Evolutionary conservation across 2,888 invertebrate species (phyloP).

Genomic region (Meganola albula): DNA sequence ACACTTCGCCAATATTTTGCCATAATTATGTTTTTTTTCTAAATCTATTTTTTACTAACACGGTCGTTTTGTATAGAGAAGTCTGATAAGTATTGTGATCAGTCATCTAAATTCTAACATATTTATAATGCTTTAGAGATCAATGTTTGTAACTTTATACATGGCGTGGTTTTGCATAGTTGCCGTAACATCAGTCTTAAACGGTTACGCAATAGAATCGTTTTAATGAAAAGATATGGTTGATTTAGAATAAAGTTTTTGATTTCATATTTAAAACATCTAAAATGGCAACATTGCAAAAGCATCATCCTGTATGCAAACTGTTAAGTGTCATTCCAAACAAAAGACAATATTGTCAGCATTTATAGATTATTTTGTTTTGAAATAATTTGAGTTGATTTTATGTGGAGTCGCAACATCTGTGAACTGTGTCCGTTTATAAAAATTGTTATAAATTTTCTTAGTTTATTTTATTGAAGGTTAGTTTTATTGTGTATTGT

Average conservation of each 20-base stretch:
- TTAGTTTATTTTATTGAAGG: slow-evolving; percentile 52
- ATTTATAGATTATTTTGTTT: slow-evolving; percentile 72
- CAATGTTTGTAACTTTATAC: slow-evolving; percentile 42
- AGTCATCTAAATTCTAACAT: slow-evolving; percentile 57
- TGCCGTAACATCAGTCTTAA: too few relatives aligned
- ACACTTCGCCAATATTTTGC: slow-evolving; percentile 74
- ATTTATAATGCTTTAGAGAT: slow-evolving; percentile 48
- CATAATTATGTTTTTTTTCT: slow-evolving; percentile 58
- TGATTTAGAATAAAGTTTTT: too few relatives aligned
- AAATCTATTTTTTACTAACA: slow-evolving; percentile 56
- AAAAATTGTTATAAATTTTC: slow-evolving; percentile 48
- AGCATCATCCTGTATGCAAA: too few relatives aligned
- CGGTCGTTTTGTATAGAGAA: slow-evolving; percentile 38
- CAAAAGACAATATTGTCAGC: slow-evolving; percentile 76
- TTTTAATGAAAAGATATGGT: too few relatives aligned
- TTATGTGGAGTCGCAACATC: slow-evolving; percentile 42
- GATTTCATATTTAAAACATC: too few relatives aligned
- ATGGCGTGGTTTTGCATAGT: too few relatives aligned
- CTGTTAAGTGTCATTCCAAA: slow-evolving; percentile 73
- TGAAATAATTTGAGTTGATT: slow-evolving; percentile 43
- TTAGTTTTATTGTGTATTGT: slow-evolving; percentile 55
- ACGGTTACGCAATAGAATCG: too few relatives aligned
- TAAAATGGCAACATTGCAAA: too few relatives aligned
- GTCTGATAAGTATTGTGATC: slow-evolving; percentile 47
- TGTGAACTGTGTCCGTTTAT: slow-evolving; percentile 47